Percentiles rank a stretch among this genome's conserved stretches.
Evolutionary conservation across 2,888 invertebrate genomes (phyloP).

Genomic region (Ophioninae sp.): DNA sequence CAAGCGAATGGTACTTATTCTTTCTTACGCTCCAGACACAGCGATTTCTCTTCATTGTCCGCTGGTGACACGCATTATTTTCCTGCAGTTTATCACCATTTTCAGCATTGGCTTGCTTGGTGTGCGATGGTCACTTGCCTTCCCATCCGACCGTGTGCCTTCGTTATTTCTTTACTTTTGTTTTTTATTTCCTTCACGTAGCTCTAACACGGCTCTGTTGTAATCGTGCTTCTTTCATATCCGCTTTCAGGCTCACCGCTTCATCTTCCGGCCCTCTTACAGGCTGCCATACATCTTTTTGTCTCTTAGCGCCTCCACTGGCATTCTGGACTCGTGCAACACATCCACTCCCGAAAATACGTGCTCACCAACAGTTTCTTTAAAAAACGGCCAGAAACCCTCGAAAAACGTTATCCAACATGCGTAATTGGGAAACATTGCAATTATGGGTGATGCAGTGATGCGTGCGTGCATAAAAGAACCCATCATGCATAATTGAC

Average conservation of each 20-base stretch:
- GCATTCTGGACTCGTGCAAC: conserved; percentile 52
- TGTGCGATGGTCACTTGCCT: conserved; percentile 50
- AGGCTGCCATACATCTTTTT: conserved; percentile 39
- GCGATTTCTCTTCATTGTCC: conserved; percentile 74
- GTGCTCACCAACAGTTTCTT: not conserved
- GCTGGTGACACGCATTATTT: conserved; percentile 70
- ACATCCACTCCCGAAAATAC: not conserved
- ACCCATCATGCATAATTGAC: conserved; percentile 17
- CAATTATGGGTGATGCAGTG: not conserved
- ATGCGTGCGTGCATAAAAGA: not conserved
- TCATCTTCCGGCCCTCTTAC: conserved; percentile 28
- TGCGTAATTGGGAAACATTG: conserved; percentile 16
- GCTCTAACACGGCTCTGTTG: conserved; percentile 30
- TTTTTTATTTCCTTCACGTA: conserved; percentile 34
- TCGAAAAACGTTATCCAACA: not conserved
- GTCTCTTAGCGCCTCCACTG: conserved; percentile 23
- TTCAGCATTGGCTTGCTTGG: conserved; percentile 54
- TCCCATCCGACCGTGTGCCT: not conserved
- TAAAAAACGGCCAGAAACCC: not conserved
- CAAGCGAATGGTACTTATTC: conserved; percentile 62
- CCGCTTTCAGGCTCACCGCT: conserved; percentile 33
- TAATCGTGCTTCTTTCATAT: conserved; percentile 52
- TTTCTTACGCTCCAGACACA: conserved; percentile 65
- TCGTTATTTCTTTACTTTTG: conserved; percentile 28
- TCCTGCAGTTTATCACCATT: conserved; percentile 73